These are phyloP conservation scores for Marcusenius ussheri DNA, from an alignment of 2,113 vertebrate species.

Conservation along the genomic window DNA sequence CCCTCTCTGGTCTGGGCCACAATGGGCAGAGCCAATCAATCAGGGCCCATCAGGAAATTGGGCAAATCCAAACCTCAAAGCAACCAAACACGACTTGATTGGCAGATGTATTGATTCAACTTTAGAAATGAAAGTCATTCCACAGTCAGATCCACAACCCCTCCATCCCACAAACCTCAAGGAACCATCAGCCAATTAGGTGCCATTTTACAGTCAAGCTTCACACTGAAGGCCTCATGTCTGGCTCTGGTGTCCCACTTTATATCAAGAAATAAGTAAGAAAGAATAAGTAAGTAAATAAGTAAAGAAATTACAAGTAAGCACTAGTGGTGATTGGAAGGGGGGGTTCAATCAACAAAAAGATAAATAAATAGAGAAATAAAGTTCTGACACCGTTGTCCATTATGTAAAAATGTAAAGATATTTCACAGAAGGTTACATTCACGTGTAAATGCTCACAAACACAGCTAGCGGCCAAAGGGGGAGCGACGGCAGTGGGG, in stretches of 20 bases:
- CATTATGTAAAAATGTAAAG: neutral
- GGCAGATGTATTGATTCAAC: constrained; percentile 2
- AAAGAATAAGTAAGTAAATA: no score
- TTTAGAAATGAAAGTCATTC: constrained; percentile 16
- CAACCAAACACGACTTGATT: constrained; percentile 23
- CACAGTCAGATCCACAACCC: neutral
- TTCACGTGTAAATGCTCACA: neutral
- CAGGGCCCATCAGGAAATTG: constrained; percentile 20
- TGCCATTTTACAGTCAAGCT: neutral
- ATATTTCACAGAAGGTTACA: neutral
- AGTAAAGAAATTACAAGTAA: neutral
- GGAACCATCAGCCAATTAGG: neutral
- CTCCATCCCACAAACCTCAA: neutral
- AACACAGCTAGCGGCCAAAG: neutral
- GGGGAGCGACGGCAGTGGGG: neutral
- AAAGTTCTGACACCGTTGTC: neutral
- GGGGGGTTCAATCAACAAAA: neutral
- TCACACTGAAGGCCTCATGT: neutral
- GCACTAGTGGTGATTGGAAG: neutral
- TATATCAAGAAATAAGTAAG: no score
- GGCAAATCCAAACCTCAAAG: constrained; percentile 27
- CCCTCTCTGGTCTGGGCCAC: no score
- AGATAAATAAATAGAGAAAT: neutral
- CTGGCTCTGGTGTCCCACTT: neutral
- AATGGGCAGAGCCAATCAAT: neutral